Evolutionary conservation across 2,113 vertebrate genomes (phyloP).

Genomic region (Amazona guildingii): DNA sequence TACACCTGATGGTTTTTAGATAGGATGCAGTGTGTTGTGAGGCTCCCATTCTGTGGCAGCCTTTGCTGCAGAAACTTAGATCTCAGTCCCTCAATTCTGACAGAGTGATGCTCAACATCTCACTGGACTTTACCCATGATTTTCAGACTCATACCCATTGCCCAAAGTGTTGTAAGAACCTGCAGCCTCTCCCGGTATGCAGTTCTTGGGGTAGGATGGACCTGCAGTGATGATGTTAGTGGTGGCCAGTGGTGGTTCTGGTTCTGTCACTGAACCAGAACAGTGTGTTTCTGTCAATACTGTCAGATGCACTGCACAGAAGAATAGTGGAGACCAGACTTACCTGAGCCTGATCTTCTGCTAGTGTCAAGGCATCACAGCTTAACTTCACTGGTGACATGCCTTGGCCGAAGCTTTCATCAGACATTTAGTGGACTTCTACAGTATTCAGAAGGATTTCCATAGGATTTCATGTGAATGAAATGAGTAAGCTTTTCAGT

Average conservation of each 20-base stretch:
- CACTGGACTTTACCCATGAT: rapidly evolving
- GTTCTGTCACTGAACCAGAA: neutral
- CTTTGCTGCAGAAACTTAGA: neutral
- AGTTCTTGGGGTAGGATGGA: neutral
- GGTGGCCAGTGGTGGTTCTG: neutral
- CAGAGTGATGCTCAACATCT: neutral
- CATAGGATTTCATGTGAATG: neutral
- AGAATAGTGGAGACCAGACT: neutral
- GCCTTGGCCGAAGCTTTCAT: neutral
- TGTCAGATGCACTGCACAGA: neutral
- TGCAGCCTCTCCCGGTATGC: neutral
- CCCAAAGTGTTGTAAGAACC: neutral
- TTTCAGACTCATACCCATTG: neutral
- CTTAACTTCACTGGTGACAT: neutral
- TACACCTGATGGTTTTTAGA: neutral
- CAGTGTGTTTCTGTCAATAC: neutral
- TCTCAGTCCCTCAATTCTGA: neutral
- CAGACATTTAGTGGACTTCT: neutral
- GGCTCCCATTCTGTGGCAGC: neutral
- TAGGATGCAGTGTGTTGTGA: neutral
- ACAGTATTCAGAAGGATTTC: neutral
- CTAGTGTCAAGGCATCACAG: neutral
- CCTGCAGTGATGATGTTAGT: neutral
- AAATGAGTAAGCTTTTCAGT: neutral
- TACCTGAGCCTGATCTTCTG: neutral